Percentiles rank a stretch among this genome's conserved stretches.
Evolutionary conservation across 1,140 invertebrate species (phyloP).

Genomic region (Aphidius ervi): DNA sequence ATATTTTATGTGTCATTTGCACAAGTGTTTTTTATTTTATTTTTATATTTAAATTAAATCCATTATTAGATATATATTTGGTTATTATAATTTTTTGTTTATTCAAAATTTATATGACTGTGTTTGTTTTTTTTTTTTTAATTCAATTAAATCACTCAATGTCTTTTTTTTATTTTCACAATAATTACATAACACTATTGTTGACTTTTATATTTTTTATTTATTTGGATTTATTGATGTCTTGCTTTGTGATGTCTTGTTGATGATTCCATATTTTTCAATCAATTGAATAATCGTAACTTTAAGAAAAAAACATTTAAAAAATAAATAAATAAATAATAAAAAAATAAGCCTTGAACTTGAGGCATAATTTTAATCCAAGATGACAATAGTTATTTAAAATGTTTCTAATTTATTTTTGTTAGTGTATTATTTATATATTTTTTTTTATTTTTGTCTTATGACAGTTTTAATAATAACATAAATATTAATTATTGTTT

Average conservation of each 20-base stretch:
- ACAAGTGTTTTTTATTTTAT: constrained; percentile 47
- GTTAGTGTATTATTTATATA: no score
- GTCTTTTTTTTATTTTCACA: constrained; percentile 4
- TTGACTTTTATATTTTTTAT: constrained; percentile 22
- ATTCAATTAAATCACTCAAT: background rate
- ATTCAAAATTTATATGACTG: no score
- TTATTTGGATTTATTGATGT: constrained; percentile 45
- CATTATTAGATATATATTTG: no score
- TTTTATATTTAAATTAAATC: constrained; percentile 18
- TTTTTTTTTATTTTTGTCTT: no score
- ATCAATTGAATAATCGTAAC: constrained; percentile 48
- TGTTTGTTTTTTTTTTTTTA: constrained; percentile 8
- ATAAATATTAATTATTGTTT: no score
- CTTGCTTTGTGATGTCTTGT: constrained; percentile 44
- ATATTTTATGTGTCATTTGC: constrained; percentile 46
- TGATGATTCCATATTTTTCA: constrained; percentile 12
- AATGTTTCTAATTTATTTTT: no score
- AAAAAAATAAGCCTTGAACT: no score
- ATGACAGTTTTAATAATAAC: no score
- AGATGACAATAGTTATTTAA: no score
- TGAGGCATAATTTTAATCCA: no score
- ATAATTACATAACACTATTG: background rate
- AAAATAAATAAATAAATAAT: background rate
- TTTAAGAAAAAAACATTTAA: constrained; percentile 36
- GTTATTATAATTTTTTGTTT: no score